Conservation (phyloP, 2,888 invertebrate genomes). For the Erebia ligea region DNA sequence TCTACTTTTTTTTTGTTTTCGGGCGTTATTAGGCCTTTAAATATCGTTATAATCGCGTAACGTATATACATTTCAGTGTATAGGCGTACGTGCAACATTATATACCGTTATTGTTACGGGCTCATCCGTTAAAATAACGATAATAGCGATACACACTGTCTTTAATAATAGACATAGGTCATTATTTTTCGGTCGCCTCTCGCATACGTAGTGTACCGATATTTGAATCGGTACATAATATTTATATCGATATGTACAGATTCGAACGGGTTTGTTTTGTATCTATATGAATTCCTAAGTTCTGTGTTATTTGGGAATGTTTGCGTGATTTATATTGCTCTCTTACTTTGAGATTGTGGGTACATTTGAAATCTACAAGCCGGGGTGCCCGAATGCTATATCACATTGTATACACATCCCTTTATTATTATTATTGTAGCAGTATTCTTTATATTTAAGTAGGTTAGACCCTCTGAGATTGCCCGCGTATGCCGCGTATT, state of each 20-base stretch:
- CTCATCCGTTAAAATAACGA: too few species aligned
- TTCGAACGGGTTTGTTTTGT: not conserved
- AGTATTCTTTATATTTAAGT: constrained; percentile 77
- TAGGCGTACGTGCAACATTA: not conserved
- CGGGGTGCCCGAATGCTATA: constrained; percentile 69
- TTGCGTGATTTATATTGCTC: constrained; percentile 19
- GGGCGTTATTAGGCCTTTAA: not conserved
- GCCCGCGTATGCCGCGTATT: constrained; percentile 48
- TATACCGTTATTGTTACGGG: not conserved
- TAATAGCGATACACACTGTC: too few species aligned
- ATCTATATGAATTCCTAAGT: not conserved
- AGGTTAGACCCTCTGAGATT: constrained; percentile 78
- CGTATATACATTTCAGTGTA: not conserved
- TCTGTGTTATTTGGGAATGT: not conserved
- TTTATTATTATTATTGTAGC: constrained; percentile 59
- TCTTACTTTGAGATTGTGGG: not conserved
- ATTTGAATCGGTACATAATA: not conserved
- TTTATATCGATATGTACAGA: not conserved
- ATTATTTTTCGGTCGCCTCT: too few species aligned
- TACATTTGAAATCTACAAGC: constrained; percentile 52
- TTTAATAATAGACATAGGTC: too few species aligned
- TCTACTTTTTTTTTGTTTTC: not conserved
- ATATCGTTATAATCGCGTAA: not conserved
- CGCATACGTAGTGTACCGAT: too few species aligned
- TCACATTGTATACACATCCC: constrained; percentile 73